Base-by-base conservation (phyloP, 2,113 vertebrate species). In the Lipophrys pholis region DNA sequence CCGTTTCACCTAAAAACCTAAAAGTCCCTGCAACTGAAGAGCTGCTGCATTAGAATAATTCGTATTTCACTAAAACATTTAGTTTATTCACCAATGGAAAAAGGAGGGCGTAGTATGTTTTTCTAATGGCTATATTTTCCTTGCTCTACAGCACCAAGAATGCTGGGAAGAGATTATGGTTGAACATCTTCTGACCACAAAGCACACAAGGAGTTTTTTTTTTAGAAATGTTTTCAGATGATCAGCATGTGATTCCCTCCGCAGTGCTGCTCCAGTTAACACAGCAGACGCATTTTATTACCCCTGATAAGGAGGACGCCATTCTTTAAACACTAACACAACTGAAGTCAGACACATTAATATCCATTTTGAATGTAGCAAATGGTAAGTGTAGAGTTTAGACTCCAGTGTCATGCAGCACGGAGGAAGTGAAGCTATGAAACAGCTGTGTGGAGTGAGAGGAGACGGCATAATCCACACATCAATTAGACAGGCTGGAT, bases 401-500 rank as follows among this genome's bases (percentile, higher is more conserved):
- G 54, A 52, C 40, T 76, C 57, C 41, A 14, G 12, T 60, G 69
- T 65, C 8, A 39, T 62, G 58, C 12, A 17, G 58, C 42, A 21
- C 1, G 1, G 63, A 78, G 66, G 43, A 68, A 77, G n/a, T 50
- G 67, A 69, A 78, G 78, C 76, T 11, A 70, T 62, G 64, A 80
- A 82, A 78, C 85, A 90, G 88, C 80, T 91, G 87, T 80, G 73
- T 52, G 36, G 52, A 81, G 66, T 65, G 60, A 89, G 68, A 80
- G 76, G 76, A 90, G 82, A 87, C 82, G 1, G 39, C 41, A 54
- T 91, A 90, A 91, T 89, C 88, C 84, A 73, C 54, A 66, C 73
- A 79, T 90, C 76, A 88, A 86, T 90, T 86, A 87, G 72, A 88
- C 73, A 56, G 45, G 66, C 46, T 57, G 61, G 62, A 59, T 76